These are phyloP conservation scores for Neogobius melanostomus DNA, from an alignment of 2,113 vertebrate species.

Conservation along the genomic window DNA sequence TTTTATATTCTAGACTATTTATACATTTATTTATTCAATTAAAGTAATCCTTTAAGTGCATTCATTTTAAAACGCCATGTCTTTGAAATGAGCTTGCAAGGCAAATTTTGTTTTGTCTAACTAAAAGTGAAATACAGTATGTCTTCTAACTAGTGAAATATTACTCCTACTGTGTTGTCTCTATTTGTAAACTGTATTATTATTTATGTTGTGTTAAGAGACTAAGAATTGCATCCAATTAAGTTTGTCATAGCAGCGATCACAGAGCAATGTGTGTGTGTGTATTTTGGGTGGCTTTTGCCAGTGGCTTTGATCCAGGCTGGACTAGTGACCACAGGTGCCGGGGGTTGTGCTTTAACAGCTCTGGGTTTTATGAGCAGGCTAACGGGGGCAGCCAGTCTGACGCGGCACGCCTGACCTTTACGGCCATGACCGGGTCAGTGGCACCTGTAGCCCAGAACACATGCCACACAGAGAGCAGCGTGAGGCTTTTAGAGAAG, in stretches of 20 bases:
- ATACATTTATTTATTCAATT: too few relatives aligned
- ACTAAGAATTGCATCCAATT: neutral
- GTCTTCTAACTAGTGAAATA: neutral
- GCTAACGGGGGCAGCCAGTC: constrained; percentile 61
- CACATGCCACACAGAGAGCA: constrained; percentile 62
- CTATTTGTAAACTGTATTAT: neutral
- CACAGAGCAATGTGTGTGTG: constrained; percentile 17
- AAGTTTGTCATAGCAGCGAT: constrained; percentile 6
- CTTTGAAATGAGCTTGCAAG: too few relatives aligned
- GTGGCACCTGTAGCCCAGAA: constrained; percentile 67
- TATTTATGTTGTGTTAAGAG: constrained; percentile 11
- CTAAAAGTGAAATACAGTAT: neutral
- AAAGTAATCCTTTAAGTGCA: too few relatives aligned
- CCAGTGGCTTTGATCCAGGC: constrained; percentile 48
- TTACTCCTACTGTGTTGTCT: neutral
- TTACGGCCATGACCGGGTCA: constrained; percentile 57
- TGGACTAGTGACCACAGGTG: constrained; percentile 61
- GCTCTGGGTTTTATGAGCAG: constrained; percentile 57
- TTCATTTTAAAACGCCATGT: too few relatives aligned
- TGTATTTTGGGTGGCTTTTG: constrained; percentile 32
- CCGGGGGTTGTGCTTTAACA: constrained; percentile 65
- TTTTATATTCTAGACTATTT: too few relatives aligned
- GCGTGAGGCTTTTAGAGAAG: constrained; percentile 67
- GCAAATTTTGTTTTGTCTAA: too few relatives aligned
- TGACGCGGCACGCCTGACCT: constrained; percentile 50